Conservation (phyloP, 2,888 invertebrate genomes). For the Phyllotreta cruciferae region DNA sequence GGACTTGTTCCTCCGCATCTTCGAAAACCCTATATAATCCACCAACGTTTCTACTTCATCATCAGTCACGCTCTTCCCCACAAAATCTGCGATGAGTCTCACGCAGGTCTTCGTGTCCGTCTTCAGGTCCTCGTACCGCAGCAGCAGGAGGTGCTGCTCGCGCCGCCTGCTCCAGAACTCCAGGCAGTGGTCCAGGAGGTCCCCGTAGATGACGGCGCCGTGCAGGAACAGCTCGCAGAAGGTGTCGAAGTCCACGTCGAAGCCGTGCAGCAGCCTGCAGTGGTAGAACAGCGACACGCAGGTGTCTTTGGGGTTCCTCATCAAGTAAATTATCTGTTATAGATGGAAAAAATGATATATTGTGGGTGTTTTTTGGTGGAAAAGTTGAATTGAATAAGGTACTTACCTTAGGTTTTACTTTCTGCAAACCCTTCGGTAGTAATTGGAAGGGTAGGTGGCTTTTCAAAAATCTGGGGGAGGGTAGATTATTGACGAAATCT, state of each 20-base stretch:
- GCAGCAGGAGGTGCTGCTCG: conserved; percentile 76
- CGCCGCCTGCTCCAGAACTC: conserved; percentile 75
- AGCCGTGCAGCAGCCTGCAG: conserved; percentile 73
- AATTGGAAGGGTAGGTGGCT: conserved; percentile 77
- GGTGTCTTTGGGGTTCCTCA: conserved; percentile 89
- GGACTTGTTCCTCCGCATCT: conserved; percentile 67
- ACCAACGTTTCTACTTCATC: conserved; percentile 65
- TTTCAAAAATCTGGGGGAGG: conserved; percentile 76
- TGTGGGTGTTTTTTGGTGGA: not conserved
- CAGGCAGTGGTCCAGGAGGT: conserved; percentile 69
- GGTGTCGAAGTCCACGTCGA: conserved; percentile 69
- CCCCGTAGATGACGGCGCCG: conserved; percentile 70
- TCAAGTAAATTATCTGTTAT: conserved; percentile 80
- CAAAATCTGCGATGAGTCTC: conserved; percentile 72
- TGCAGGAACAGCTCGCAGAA: conserved; percentile 77
- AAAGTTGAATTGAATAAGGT: not conserved
- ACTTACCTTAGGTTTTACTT: conserved; percentile 74
- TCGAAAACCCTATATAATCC: conserved; percentile 53
- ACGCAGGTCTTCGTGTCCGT: conserved; percentile 68
- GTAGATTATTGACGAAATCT: conserved; percentile 70
- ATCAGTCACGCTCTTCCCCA: conserved; percentile 71
- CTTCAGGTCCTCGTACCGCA: conserved; percentile 86
- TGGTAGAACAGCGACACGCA: conserved; percentile 90
- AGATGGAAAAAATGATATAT: not conserved
- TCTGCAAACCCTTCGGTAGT: conserved; percentile 69